Percentiles rank a stretch among this genome's conserved stretches.
phyloP scores from a whole-genome alignment of 2,797 vertebrate species.

The Parauchenoglanis ngamensis region DNA sequence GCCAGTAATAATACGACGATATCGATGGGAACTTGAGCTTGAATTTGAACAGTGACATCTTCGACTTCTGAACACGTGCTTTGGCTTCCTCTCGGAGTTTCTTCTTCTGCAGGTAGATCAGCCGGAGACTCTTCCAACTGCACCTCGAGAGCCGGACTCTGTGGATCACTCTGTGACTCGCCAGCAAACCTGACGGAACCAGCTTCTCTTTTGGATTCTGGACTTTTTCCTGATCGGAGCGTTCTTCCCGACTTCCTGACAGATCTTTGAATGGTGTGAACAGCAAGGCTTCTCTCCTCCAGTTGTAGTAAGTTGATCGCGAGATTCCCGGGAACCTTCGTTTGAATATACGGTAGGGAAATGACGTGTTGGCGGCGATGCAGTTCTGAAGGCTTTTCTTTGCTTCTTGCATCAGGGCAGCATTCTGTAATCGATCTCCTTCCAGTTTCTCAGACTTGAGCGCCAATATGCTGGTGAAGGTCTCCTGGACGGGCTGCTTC shows the following conservation, averaged over 20 bases:
- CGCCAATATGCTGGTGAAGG: conserved; percentile 68
- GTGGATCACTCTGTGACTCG: conserved; percentile 33
- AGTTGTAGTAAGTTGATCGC: conserved; percentile 95
- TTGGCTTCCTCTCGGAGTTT: conserved; percentile 81
- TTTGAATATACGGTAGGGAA: conserved; percentile 91
- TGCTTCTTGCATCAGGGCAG: conserved; percentile 87
- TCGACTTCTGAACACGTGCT: conserved; percentile 76
- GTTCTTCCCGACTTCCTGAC: conserved; percentile 69
- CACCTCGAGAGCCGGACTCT: conserved; percentile 63
- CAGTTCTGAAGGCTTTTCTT: conserved; percentile 89
- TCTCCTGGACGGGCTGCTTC: conserved; percentile 64
- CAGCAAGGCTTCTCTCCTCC: conserved; percentile 90
- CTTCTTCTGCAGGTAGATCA: conserved; percentile 80
- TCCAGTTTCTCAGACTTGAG: conserved; percentile 64
- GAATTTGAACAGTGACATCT: conserved; percentile 84
- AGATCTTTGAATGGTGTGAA: conserved; percentile 70
- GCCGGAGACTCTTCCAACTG: conserved; percentile 64
- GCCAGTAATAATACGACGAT: conserved; percentile 86
- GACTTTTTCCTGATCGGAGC: conserved; percentile 71
- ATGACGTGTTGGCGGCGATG: conserved; percentile 85
- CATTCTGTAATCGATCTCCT: conserved; percentile 70
- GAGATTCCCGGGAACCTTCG: conserved; percentile 91
- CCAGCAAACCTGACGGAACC: conserved; percentile 7
- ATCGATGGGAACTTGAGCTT: conserved; percentile 85
- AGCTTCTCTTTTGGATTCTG: conserved; percentile 66